Conservation (phyloP, 2,888 invertebrate genomes). For the Hyalella azteca region DNA sequence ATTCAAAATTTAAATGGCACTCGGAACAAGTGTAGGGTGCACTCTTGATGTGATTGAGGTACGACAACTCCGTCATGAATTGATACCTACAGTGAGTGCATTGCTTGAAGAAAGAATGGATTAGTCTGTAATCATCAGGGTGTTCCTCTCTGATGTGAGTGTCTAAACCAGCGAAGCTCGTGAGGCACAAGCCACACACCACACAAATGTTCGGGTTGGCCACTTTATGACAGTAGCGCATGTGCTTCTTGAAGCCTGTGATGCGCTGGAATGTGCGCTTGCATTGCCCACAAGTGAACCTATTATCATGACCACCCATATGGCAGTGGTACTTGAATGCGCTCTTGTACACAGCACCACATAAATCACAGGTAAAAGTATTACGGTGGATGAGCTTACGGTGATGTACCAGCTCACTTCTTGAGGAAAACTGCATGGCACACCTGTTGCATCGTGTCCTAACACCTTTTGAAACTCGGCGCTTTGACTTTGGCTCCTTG, state of each 20-base stretch:
- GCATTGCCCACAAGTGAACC: conserved; percentile 11
- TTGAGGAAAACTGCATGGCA: not conserved
- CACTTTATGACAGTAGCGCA: conserved; percentile 28
- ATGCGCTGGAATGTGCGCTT: not conserved
- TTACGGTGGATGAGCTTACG: not conserved
- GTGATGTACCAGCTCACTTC: conserved; percentile 4
- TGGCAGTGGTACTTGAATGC: conserved; percentile 31
- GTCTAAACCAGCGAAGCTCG: not conserved
- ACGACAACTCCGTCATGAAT: conserved; percentile 17
- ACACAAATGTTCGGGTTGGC: conserved; percentile 28
- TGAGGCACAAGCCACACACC: not conserved
- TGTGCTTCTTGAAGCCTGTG: conserved; percentile 17
- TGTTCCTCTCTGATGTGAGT: conserved; percentile 1
- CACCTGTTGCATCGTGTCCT: conserved; percentile 3
- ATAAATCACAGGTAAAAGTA: not conserved
- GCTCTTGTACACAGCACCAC: conserved; percentile 12
- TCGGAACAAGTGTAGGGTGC: conserved; percentile 22
- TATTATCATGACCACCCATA: not conserved
- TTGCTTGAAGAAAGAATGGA: conserved; percentile 22
- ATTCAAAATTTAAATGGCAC: not conserved
- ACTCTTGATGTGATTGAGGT: conserved; percentile 32
- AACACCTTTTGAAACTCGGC: not conserved
- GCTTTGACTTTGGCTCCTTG: not conserved
- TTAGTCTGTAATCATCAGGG: not conserved
- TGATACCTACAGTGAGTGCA: conserved; percentile 22